Evolutionary conservation across 2,888 invertebrate species (phyloP).

Genomic region (Resseliella maxima): DNA sequence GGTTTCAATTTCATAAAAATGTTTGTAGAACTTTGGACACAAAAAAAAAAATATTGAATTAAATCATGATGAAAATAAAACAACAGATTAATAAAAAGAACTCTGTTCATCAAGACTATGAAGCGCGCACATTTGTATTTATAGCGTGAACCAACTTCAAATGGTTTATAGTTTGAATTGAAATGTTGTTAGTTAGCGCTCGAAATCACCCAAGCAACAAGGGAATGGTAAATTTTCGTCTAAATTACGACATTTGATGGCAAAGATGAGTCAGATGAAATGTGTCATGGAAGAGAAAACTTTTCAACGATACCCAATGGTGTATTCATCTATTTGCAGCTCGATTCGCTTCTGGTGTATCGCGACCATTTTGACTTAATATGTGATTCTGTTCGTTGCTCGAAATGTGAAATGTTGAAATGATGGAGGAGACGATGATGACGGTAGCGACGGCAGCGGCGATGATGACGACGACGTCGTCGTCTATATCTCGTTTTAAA

Average conservation of each 20-base stretch:
- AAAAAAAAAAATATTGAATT: conserved; percentile 30
- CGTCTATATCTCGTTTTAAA: background rate
- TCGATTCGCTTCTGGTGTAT: background rate
- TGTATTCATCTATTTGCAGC: background rate
- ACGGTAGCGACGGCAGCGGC: too few species aligned
- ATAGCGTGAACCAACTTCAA: background rate
- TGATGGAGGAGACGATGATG: too few species aligned
- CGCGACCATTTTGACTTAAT: too few species aligned
- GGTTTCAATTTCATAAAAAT: background rate
- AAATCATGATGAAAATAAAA: background rate
- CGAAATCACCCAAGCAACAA: background rate
- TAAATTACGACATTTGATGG: background rate
- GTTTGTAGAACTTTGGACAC: background rate
- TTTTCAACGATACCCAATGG: background rate
- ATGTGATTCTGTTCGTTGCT: too few species aligned
- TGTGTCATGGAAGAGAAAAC: background rate
- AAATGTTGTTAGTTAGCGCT: background rate
- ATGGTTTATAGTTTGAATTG: conserved; percentile 22
- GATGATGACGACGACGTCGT: background rate
- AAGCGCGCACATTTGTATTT: background rate
- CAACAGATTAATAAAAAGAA: conserved; percentile 18
- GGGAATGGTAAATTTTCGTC: background rate
- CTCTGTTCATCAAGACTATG: too few species aligned
- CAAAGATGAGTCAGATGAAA: background rate
- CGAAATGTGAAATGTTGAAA: too few species aligned